Evolutionary conservation across 2,113 vertebrate species (phyloP).

Genomic region (Fukomys damarensis): DNA sequence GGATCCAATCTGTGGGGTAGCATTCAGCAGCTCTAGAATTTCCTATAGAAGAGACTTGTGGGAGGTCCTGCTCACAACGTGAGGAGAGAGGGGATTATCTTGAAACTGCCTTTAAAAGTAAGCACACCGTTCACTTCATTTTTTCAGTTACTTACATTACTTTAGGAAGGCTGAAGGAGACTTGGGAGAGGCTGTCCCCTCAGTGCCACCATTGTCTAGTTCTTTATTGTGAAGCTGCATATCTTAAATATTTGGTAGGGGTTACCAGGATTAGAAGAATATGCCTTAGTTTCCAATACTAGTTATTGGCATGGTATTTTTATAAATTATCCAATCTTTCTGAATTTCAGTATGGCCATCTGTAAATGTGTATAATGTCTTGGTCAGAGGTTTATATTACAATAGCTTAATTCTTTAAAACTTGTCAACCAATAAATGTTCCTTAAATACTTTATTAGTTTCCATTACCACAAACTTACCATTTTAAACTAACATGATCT

Average conservation of each 20-base stretch:
- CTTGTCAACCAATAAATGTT: neutral
- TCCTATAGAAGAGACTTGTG: neutral
- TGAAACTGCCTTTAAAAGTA: neutral
- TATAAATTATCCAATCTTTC: neutral
- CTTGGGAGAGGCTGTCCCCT: neutral
- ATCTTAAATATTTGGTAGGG: neutral
- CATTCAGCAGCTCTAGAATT: neutral
- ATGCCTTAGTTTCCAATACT: neutral
- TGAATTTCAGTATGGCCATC: slow-evolving; percentile 47
- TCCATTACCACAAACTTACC: neutral
- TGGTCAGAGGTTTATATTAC: neutral
- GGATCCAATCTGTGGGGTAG: neutral
- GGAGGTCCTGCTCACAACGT: rapidly evolving
- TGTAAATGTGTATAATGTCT: neutral
- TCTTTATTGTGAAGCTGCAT: neutral
- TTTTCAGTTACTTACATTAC: neutral
- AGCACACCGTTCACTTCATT: neutral
- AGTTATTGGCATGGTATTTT: neutral
- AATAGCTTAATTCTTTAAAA: neutral
- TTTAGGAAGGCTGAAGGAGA: neutral
- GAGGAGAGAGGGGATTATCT: neutral
- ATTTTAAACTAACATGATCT: neutral
- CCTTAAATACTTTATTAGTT: neutral
- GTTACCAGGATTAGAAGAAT: neutral
- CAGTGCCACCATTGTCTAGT: neutral